Evolutionary conservation across 1,140 invertebrate species (phyloP).

Genomic region (Tetragonula clypearis): DNA sequence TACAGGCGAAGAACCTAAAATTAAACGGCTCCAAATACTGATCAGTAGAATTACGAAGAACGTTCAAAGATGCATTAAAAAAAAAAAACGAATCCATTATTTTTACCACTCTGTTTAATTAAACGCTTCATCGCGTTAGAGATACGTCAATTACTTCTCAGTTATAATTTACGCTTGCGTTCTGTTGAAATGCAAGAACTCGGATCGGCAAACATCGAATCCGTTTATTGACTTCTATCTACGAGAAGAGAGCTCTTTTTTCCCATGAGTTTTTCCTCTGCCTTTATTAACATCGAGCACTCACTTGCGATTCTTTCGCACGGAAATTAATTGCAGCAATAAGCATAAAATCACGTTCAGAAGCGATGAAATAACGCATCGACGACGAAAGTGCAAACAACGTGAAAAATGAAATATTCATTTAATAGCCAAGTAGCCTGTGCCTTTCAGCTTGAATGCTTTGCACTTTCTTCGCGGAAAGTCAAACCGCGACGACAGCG

Average conservation of each 20-base stretch:
- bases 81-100: background rate
- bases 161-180: background rate
- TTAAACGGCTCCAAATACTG: background rate
- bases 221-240: background rate
- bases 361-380: background rate
- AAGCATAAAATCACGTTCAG: background rate
- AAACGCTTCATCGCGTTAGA: background rate
- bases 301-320: background rate
- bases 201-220: background rate
- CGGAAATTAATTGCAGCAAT: background rate
- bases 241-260: background rate
- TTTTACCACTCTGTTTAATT: background rate
- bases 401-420: too few species aligned
- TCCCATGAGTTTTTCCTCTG: background rate
- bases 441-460: background rate
- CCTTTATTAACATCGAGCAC: background rate
- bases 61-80: background rate
- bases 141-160: background rate
- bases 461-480: background rate
- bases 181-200: background rate
- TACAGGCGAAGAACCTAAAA: background rate
- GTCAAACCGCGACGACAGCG: background rate
- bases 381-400: background rate
- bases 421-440: background rate
- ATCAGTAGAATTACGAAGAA: background rate